Evolutionary conservation across 2,797 vertebrate genomes (phyloP), one percentile per base, ranked within the genome.

Genomic region (Neomorphus geoffroyi): DNA sequence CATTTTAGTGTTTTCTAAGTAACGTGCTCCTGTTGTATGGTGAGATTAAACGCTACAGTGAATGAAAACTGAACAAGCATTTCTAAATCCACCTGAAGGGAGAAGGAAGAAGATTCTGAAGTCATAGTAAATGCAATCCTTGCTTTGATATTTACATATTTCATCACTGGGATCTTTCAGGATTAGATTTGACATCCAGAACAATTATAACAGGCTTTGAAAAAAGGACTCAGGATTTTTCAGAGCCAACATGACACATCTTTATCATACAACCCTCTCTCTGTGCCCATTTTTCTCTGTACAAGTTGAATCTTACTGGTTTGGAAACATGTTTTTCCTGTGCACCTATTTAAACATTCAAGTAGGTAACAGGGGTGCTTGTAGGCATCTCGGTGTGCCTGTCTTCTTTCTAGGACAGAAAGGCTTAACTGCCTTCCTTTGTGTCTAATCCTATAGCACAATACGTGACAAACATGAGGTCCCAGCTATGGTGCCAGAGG

Each of bases 11-110:
- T 88, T 78, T 94, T 90, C 41, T 78, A 58, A 58, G 46, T 67
- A 82, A 72, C 4, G 2, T 39, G 11, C 6, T 80, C 35, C 57
- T 61, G 11, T 48, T 86, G 65, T 39, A 32, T 7, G 23, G 53
- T 60, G 48, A 90, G 45, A 90, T 93, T 71, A 94, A 94, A 78
- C 51, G 33, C 39, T 46, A 1, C 5, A 32, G 50, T 51, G 48
- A 75, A 37, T 16, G 37, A 58, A 51, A 94, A 64, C 65, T 58
- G 80, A 94, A 91, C 28, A 58, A 61, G 61, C 69, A 30, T 94
- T 84, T 91, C 71, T 73, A 84, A 92, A 93, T 87, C 79, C 73
- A 87, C n/a, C 86, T 82, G 82, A 81, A 80, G 37, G 51, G 28
- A 90, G 27, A 3, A 11, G 56, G 41, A 18, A 71, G 56, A 80